Percentiles rank a stretch among this genome's conserved stretches.
These are phyloP conservation scores for Glossophaga mutica DNA, from an alignment of 2,797 vertebrate species.

Conservation along the genomic window DNA sequence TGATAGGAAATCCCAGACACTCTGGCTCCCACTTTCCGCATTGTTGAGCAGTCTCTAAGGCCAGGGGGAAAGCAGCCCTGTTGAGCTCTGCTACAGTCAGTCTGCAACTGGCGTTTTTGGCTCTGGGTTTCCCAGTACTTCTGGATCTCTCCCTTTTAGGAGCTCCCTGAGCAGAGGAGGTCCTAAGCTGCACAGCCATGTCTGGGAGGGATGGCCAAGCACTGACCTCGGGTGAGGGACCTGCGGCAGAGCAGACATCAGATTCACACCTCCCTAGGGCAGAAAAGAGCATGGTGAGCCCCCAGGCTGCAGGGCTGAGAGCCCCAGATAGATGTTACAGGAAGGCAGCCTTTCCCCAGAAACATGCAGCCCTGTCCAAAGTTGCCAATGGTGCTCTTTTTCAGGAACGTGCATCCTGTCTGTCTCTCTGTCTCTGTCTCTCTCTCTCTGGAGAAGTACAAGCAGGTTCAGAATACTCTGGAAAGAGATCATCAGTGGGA, in stretches of 20 bases:
- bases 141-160: not conserved
- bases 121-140: not conserved
- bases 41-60: not conserved
- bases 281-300: not conserved
- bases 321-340: fast-evolving
- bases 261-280: not conserved
- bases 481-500: not conserved
- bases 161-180: not conserved
- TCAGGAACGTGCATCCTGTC: not conserved
- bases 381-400: not conserved
- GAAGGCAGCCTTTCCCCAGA: not conserved
- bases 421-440: not conserved
- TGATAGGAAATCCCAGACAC: not conserved
- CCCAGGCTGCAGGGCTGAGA: not conserved
- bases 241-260: not conserved
- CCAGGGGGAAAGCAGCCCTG: not conserved
- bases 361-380: not conserved
- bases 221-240: not conserved
- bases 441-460: not conserved
- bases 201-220: not conserved
- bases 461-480: not conserved
- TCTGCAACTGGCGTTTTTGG: not conserved
- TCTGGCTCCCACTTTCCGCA: fast-evolving
- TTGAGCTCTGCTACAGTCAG: not conserved
- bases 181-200: fast-evolving